Evolutionary conservation across 2,113 vertebrate species (phyloP).

Genomic region (Genyomyrus donnyi): DNA sequence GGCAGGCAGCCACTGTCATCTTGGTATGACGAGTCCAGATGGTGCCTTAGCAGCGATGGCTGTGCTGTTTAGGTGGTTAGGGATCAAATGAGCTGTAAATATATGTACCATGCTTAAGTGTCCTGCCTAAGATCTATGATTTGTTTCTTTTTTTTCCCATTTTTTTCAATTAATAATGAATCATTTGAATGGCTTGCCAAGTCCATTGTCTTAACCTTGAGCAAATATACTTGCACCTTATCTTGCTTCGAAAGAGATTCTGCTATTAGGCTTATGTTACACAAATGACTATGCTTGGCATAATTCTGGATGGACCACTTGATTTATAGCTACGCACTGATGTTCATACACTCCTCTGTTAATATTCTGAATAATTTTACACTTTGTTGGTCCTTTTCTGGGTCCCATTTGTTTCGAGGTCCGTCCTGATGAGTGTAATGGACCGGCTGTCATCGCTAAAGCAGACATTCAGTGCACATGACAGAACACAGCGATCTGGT

Average conservation of each 20-base stretch:
- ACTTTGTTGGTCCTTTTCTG: not conserved
- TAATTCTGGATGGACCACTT: not conserved
- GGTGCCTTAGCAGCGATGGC: not conserved
- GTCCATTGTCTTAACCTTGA: conserved; percentile 1
- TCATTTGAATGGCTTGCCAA: not conserved
- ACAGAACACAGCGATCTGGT: not conserved
- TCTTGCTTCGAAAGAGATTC: not conserved
- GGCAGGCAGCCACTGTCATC: not conserved
- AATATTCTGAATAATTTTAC: conserved; percentile 9
- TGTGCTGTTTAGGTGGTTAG: not conserved
- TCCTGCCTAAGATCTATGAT: not conserved
- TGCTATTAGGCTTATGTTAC: not conserved
- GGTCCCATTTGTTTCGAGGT: conserved; percentile 6
- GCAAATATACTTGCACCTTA: not conserved
- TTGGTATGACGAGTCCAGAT: not conserved
- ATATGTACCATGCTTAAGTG: not conserved
- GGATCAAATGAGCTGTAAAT: not conserved
- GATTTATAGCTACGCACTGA: not conserved
- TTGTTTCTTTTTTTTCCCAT: not conserved
- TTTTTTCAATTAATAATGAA: not conserved
- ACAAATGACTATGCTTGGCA: not conserved
- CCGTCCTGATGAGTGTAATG: conserved; percentile 5
- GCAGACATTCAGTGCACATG: not conserved
- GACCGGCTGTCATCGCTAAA: not conserved
- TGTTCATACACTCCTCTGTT: not conserved